Conservation (phyloP, 2,888 invertebrate genomes). For the Antitype chi region DNA sequence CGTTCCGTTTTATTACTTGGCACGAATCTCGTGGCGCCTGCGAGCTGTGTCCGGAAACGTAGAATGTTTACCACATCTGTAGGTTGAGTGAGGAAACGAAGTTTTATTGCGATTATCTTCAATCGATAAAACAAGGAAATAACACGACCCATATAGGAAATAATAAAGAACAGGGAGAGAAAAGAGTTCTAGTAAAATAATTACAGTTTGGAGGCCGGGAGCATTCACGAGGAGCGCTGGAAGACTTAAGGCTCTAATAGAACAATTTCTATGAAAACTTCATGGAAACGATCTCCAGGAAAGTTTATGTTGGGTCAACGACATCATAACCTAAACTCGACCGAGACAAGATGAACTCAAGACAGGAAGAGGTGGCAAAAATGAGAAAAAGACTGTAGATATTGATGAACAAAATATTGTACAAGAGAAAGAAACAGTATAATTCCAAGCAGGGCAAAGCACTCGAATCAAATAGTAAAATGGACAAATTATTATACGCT, state of each 20-base stretch:
- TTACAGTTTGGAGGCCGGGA: background rate
- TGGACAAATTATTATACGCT: slow-evolving; percentile 8
- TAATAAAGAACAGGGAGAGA: background rate
- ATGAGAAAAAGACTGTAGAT: no score
- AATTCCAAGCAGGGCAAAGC: background rate
- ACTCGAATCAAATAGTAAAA: slow-evolving; percentile 4
- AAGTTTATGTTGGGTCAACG: background rate
- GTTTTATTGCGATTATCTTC: slow-evolving; percentile 29
- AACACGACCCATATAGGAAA: background rate
- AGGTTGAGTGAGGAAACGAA: background rate
- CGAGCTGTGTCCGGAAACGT: slow-evolving; percentile 25
- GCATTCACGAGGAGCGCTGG: background rate
- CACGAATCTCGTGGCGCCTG: slow-evolving; percentile 39
- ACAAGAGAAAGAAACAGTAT: slow-evolving; percentile 1
- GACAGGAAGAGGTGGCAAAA: background rate
- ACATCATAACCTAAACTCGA: background rate
- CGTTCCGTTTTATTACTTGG: slow-evolving; percentile 46
- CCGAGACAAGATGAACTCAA: background rate
- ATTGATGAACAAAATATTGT: background rate
- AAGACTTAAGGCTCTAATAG: background rate
- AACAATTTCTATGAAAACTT: no score
- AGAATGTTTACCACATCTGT: slow-evolving; percentile 25
- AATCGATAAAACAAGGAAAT: slow-evolving; percentile 20
- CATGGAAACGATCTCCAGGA: no score
- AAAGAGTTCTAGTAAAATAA: background rate